Evolutionary conservation across 1,140 invertebrate genomes (phyloP), one percentile per base, ranked within the genome.

Genomic region (Andrena cerasifolii): DNA sequence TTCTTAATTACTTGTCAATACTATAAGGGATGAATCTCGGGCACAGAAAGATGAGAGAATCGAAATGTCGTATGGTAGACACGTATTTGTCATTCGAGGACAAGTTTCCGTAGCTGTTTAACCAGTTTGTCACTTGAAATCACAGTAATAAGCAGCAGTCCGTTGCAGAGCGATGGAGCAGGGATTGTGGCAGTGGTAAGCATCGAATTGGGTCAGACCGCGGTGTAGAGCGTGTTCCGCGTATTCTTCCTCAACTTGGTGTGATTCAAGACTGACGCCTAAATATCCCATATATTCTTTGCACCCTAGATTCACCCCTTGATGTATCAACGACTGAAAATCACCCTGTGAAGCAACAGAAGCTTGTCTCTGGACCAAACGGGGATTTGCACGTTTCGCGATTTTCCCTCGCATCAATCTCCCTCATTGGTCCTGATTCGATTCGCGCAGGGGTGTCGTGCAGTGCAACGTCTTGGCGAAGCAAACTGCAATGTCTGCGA

Each of bases 191-290:
- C n/a, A n/a, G n/a, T n/a, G n/a, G n/a, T n/a, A 33, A 54, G n/a
- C n/a, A 18, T 36, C 33, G 65, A 68, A 53, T 51, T 36, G 36
- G 45, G 47, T 54, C 65, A 68, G 65, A 28, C 24, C 21, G n/a
- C 36, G 16, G 21, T 18, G 21, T 5, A 2, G n/a, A n/a, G 12
- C n/a, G 14, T 12, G 6, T 43, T 49, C 16, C 26, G n/a, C 12
- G 16, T 14, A 66, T 31, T 31, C 28, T 49, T n/a, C 18, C 16
- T 21, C 21, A 49, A 66, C 45, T 66, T 18, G 63, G 28, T 7
- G 12, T 49, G 31, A 66, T 12, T 66, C 31, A 6, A 12, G 31
- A 66, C 45, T 65, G 12, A 3, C 1, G 8, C 21, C 36, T 6
- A 0, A 21, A 40, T 1, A 62, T 43, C 36, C 24, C 26, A 28